Evolutionary conservation across 2,888 invertebrate species (phyloP).

Genomic region (Drymonia ruficornis): DNA sequence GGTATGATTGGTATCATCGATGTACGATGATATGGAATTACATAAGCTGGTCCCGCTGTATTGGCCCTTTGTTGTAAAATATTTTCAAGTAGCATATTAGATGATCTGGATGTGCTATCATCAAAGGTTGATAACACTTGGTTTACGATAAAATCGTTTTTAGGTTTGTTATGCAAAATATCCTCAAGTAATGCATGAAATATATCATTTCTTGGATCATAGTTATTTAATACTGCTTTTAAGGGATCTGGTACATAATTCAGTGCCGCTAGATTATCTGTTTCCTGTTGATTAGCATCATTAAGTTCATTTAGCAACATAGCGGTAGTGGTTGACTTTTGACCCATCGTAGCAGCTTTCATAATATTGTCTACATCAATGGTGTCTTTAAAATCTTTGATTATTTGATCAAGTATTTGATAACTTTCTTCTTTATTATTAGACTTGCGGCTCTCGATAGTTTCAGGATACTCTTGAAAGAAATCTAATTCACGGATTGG

Average conservation of each 20-base stretch:
- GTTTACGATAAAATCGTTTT: constrained; percentile 16
- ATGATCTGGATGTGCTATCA: constrained; percentile 20
- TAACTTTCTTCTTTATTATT: constrained; percentile 20
- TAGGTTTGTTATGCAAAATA: constrained; percentile 16
- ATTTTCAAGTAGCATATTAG: constrained; percentile 24
- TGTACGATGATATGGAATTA: background rate
- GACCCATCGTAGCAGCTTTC: background rate
- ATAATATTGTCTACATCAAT: background rate
- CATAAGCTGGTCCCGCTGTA: background rate
- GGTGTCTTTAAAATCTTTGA: background rate
- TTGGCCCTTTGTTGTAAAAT: constrained; percentile 24
- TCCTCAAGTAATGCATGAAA: constrained; percentile 19
- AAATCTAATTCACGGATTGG: constrained; percentile 3
- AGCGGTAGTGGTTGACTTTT: background rate
- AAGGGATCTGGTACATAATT: background rate
- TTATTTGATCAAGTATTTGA: constrained; percentile 2
- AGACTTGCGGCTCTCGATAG: constrained; percentile 22
- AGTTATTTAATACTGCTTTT: constrained; percentile 5
- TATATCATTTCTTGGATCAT: constrained; percentile 6
- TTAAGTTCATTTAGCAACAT: background rate
- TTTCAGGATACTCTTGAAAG: constrained; percentile 24
- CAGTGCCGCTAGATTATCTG: background rate
- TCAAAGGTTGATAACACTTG: constrained; percentile 8
- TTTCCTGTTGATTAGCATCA: background rate
- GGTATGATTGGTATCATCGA: background rate